A percentile compares a stretch with the other conserved stretches of the same genome.
Conservation (phyloP, 2,888 invertebrate species). For the Lasioglossum villosulum region DNA sequence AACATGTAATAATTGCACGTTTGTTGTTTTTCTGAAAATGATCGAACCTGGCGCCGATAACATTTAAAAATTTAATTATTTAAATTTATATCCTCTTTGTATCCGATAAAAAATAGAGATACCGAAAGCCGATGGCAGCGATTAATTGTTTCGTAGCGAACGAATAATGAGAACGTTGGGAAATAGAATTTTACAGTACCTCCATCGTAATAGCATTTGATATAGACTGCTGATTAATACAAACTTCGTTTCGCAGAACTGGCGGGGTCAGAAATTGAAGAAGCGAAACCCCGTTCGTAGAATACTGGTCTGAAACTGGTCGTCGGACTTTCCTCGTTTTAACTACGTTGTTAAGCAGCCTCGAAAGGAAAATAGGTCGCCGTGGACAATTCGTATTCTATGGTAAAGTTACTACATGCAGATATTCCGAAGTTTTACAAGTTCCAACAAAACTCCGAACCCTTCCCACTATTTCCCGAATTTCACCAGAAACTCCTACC, state of each 20-base stretch:
- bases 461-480: constrained; percentile 7
- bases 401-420: constrained; percentile 19
- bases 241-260: background rate
- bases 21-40: too few species aligned
- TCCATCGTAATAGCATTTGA: background rate
- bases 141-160: background rate
- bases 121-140: background rate
- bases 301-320: background rate
- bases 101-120: background rate
- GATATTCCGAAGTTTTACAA: constrained; percentile 15
- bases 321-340: background rate
- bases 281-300: background rate
- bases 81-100: too few species aligned
- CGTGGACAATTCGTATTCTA: constrained; percentile 11
- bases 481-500: constrained; percentile 8
- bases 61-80: too few species aligned
- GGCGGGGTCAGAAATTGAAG: background rate
- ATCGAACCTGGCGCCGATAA: too few species aligned
- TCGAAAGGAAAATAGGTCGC: constrained; percentile 15
- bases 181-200: background rate
- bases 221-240: background rate
- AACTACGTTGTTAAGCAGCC: constrained; percentile 5
- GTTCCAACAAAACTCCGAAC: constrained; percentile 12
- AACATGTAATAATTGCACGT: too few species aligned
- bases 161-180: too few species aligned